Conservation (phyloP, 1,140 invertebrate genomes). For the Lamellibrachia luymesi region DNA sequence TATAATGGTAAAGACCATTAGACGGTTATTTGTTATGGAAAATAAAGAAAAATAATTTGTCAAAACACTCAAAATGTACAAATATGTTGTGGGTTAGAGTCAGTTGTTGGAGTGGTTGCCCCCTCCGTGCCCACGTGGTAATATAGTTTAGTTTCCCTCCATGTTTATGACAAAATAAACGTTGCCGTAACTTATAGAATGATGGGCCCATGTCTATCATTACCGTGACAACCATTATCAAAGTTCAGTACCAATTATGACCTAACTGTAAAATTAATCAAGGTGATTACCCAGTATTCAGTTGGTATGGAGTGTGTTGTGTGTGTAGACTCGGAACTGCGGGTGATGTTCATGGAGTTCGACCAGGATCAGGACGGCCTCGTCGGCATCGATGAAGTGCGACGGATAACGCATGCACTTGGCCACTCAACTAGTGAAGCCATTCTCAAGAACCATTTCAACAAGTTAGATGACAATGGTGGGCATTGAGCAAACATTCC, state of each 20-base stretch:
- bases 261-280: too few relatives aligned
- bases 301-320: background rate
- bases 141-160: background rate
- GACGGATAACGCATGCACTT: background rate
- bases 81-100: too few relatives aligned
- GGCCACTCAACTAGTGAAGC: background rate
- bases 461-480: background rate
- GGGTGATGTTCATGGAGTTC: constrained; percentile 24
- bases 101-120: background rate
- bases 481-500: too few relatives aligned
- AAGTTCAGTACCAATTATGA: too few relatives aligned
- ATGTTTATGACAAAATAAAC: too few relatives aligned
- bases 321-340: constrained; percentile 15
- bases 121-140: background rate
- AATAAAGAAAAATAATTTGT: too few relatives aligned
- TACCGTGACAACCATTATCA: too few relatives aligned
- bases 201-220: too few relatives aligned
- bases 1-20: too few relatives aligned
- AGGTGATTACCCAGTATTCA: background rate
- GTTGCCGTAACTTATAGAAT: too few relatives aligned
- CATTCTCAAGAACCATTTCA: background rate
- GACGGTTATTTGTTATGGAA: too few relatives aligned
- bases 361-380: constrained; percentile 25
- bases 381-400: constrained; percentile 23
- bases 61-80: too few relatives aligned